phyloP scores from a whole-genome alignment of 2,888 invertebrate species.

The Andrena minutula region DNA sequence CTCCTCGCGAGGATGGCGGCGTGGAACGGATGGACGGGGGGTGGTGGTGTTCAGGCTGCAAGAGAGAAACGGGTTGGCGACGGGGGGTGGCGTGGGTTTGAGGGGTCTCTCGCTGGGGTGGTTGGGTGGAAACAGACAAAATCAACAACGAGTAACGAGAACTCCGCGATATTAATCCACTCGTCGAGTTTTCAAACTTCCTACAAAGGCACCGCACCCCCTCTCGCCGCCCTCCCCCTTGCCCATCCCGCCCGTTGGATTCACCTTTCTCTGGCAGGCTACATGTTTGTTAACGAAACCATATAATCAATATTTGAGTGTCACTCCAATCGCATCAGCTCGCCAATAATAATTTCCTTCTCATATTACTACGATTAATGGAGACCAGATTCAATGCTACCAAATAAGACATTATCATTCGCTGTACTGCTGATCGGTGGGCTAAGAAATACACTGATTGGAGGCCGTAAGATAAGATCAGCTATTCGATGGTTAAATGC shows the following conservation, averaged over 20 bases:
- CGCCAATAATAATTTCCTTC: neutral
- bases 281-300: slow-evolving; percentile 83
- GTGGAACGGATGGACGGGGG: slow-evolving; percentile 62
- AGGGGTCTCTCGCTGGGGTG: slow-evolving; percentile 72
- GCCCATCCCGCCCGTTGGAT: slow-evolving; percentile 38
- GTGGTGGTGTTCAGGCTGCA: slow-evolving; percentile 59
- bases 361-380: neutral
- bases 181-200: slow-evolving; percentile 85
- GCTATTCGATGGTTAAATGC: neutral
- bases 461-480: neutral
- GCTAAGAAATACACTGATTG: neutral
- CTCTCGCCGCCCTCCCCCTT: slow-evolving; percentile 31
- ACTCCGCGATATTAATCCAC: slow-evolving; percentile 85
- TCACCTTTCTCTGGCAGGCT: slow-evolving; percentile 68
- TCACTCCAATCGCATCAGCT: slow-evolving; percentile 6
- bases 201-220: slow-evolving; percentile 83
- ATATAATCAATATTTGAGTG: slow-evolving; percentile 83
- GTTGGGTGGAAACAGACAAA: slow-evolving; percentile 83
- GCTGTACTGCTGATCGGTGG: neutral
- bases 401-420: too few relatives aligned
- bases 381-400: neutral
- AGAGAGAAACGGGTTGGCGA: slow-evolving; percentile 64
- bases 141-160: slow-evolving; percentile 85
- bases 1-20: slow-evolving; percentile 77
- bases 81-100: slow-evolving; percentile 50